Base-by-base conservation (phyloP, 1,140 invertebrate species). In the Rhyacophila brunnea region DNA sequence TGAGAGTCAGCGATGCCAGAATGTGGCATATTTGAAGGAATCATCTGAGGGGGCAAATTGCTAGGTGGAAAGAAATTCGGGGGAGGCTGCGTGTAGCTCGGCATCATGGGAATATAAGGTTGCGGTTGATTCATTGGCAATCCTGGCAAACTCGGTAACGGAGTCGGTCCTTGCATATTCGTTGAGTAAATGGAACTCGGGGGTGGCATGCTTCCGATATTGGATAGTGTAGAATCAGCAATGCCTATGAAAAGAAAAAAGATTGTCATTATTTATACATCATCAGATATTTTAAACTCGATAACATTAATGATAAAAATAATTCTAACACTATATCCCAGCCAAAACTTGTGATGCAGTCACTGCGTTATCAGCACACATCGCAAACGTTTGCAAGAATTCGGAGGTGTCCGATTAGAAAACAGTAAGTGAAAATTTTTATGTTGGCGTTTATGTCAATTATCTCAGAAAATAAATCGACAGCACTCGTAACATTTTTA, bases 71-170 rank as follows among this genome's bases (percentile, higher is more conserved):
- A 46, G 36, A 56, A 49, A 46, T 62, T 53, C 54, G 51, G 32
- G 62, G 42, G 43, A 57, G 60, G 56, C 42, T 76, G 74, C 7
- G 71, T 70, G 50, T 77, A 78, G 55, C 68, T 77, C 15, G 69
- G 71, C 75, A 77, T 78, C 56, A 78, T 78, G 7, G 77, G 77
- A 67, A 80, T 80, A 56, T 78, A 80, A 6, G 77, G 77, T 59
- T 79, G 77, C 2, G 80, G 75, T 58, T 82, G 75, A 60, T 72
- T 80, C 71, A 78, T 79, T 28, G 85, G 84, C 74, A 86, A 81
- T 43, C 83, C 84, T 28, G 83, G 83, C 67, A 85, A 78, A 67
- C 72, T 81, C 14, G 83, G 81, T 54, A 79, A 56, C 10, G 77
- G 75, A 14, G 74, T 75, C 43, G 78, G 76, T 7, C 72, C 72